Evolutionary conservation across 2,888 invertebrate genomes (phyloP).

Genomic region (Galeruca laticollis): DNA sequence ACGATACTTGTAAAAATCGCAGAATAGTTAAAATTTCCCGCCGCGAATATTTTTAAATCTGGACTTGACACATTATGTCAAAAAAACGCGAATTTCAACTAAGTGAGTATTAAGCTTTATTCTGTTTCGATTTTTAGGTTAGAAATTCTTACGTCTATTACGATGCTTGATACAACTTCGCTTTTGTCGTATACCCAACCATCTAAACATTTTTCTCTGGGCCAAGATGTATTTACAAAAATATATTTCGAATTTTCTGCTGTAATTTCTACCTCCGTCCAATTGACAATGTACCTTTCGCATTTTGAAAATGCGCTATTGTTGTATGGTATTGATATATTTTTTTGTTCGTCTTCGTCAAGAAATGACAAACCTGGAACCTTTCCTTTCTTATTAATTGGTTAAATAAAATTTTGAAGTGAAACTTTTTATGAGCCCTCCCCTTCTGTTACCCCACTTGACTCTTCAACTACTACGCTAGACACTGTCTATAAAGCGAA

Average conservation of each 20-base stretch:
- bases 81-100: too few relatives aligned
- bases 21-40: too few relatives aligned
- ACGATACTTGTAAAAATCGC: too few relatives aligned
- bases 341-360: slow-evolving; percentile 71
- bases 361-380: slow-evolving; percentile 76
- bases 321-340: slow-evolving; percentile 74
- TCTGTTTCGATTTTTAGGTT: background rate
- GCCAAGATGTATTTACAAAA: slow-evolving; percentile 72
- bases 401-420: background rate
- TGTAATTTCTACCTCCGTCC: slow-evolving; percentile 70
- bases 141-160: slow-evolving; percentile 79
- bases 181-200: slow-evolving; percentile 85
- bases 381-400: slow-evolving; percentile 63
- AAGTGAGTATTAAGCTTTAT: too few relatives aligned
- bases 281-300: slow-evolving; percentile 77
- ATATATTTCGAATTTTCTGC: slow-evolving; percentile 51
- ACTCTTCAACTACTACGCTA: too few relatives aligned
- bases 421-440: too few relatives aligned
- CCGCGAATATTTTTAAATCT: too few relatives aligned
- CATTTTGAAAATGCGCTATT: slow-evolving; percentile 77
- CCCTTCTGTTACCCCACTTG: too few relatives aligned
- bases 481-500: too few relatives aligned
- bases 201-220: slow-evolving; percentile 75
- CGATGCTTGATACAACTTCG: slow-evolving; percentile 81
- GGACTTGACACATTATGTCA: too few relatives aligned